Evolutionary conservation across 2,888 invertebrate genomes (phyloP), one percentile per base, ranked within the genome.

Genomic region (Hemicrepidius hirtus): DNA sequence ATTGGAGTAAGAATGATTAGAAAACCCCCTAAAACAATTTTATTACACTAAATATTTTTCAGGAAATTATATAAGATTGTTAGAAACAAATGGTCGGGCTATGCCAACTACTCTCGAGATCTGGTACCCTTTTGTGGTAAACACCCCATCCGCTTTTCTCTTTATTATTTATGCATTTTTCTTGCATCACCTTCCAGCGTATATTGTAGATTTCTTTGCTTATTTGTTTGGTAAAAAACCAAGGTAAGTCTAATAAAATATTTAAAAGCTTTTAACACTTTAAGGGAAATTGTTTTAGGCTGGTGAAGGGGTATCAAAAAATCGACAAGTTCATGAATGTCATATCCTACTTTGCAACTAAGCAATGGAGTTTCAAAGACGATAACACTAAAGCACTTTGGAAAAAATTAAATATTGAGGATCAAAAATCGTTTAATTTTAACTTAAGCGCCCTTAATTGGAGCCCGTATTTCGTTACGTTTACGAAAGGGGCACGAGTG

Each of bases 121-220:
- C n/a, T 92, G 92, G 88, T 73, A 75, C 3, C 76, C 41, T 2
- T 44, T 62, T 46, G 1, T 46, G 0, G 6, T 62, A 28, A 28
- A 2, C 2, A 20, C 10, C 16, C n/a, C 24, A n/a, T 28, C 24
- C 1, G n/a, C 28, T 28, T 28, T 13, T 53, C 2, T 53, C 3
- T 53, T 28, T 16, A 53, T 1, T 4, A 28, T 46, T 10, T 20
- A 3, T 9, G 21, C 21, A 1, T 10, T 49, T 64, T 82, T 91
- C 16, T 87, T 90, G 68, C 93, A 93, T 82, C 85, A 89, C 77
- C 78, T 92, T 40, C 92, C 93, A 0, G 93, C 92, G 0, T 86
- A 90, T 66, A 76, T 91, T 12, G 84, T 90, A 46, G 93, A 93
- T 81, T 75, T 88, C 1, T 82, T 88, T 0, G 85, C 87, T 50